Base-by-base conservation (phyloP, 2,797 vertebrate species). In the Rhinatrema bivittatum region DNA sequence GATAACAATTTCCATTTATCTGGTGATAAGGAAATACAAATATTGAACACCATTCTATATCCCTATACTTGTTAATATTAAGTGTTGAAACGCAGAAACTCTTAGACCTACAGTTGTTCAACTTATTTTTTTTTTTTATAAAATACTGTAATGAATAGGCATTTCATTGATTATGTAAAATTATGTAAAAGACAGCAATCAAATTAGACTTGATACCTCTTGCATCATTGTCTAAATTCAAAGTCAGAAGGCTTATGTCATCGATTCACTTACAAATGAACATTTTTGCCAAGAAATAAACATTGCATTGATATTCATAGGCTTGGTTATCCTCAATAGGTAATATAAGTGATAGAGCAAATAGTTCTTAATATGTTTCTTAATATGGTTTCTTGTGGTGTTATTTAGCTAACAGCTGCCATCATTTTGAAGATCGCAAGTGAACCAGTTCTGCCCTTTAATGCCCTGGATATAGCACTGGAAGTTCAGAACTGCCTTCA, bases 401-500 rank as follows among this genome's bases (percentile, higher is more conserved):
- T 67, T 53, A 72, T 79, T 50, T 79, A 98, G 94, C 84, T 96
- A 68, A 90, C 92, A 37, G 89, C 83, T 51, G 91, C 94, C 72
- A 84, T 90, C 62, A 77, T 93, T 68, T 76, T 97, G 29, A 78
- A 81, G 44, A 86, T 98, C 66, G 84, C 86, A 57, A 86, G 5
- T 12, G 90, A 87, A 54, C 87, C 93, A 0, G 91, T 98, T 67
- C 77, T 98, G 65, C 93, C 93, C 0, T 91, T 95, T 70, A 91
- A 73, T 72, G 89, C 91, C 49, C 79, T 98, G 29, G 93, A 98
- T 70, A 75, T 95, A 26, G 90, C 88, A 1, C 74, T 98, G 68
- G 85, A 92, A 69, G 77, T 95, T 67, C 93, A 98, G 70, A 91
- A 88, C 65, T 91, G 76, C 52, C 89, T 97, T 42, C 91, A 87